Conservation (phyloP, 2,797 vertebrate species). For the Galago senegalensis region DNA sequence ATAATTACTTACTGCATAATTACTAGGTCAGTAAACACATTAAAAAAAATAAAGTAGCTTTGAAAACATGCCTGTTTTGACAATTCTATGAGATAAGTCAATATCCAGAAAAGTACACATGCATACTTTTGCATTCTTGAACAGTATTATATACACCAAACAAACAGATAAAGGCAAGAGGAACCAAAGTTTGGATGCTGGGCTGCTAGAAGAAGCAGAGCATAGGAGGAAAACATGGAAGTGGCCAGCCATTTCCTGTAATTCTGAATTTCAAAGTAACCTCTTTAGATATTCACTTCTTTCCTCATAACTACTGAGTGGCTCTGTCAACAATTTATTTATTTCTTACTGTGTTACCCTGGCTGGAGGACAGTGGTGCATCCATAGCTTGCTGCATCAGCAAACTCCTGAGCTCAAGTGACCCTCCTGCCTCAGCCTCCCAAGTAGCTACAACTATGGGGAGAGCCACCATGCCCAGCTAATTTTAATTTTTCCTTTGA, state of each 20-base stretch:
- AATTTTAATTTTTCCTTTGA: not conserved
- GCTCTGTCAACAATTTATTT: not conserved
- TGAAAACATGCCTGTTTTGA: not conserved
- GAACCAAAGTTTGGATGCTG: constrained; percentile 14
- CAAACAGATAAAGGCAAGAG: constrained; percentile 35
- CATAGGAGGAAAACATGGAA: not conserved
- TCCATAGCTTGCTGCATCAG: not conserved
- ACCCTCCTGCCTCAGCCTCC: not conserved
- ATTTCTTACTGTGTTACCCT: not conserved
- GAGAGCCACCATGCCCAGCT: not conserved
- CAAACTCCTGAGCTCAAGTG: not conserved
- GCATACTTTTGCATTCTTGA: not conserved
- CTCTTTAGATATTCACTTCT: constrained; percentile 47
- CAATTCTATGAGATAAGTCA: constrained; percentile 41
- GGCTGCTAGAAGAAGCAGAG: constrained; percentile 47
- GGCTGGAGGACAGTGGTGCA: not conserved
- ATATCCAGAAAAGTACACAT: not conserved
- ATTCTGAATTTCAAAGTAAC: constrained; percentile 24
- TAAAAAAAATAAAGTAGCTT: constrained; percentile 3
- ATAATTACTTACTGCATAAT: constrained; percentile 24
- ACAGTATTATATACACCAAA: constrained; percentile 47
- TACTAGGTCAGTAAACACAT: constrained; percentile 38
- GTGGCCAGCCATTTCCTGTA: not conserved
- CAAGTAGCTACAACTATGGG: not conserved
- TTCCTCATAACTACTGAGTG: constrained; percentile 29